Conservation (phyloP, 2,888 invertebrate genomes). For the Archips xylosteana region DNA sequence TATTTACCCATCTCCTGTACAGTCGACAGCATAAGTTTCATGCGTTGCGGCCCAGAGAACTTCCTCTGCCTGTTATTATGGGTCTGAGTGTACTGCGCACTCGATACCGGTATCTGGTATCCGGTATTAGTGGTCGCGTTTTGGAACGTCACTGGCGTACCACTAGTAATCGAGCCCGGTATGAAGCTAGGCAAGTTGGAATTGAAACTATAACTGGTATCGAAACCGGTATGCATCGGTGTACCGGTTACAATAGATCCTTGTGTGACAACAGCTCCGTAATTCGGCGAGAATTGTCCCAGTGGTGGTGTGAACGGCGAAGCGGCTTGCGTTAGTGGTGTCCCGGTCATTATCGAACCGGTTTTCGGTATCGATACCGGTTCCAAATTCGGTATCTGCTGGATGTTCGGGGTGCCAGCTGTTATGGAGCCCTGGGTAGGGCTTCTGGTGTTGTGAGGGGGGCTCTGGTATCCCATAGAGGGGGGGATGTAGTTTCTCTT, state of each 20-base stretch:
- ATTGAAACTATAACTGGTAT: conserved; percentile 22
- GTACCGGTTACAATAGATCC: conserved; percentile 44
- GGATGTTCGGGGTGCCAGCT: conserved; percentile 43
- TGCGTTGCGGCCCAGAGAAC: conserved; percentile 84
- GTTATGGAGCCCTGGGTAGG: conserved; percentile 57
- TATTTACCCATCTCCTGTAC: conserved; percentile 92
- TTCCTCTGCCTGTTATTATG: conserved; percentile 77
- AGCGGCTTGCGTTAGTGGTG: conserved; percentile 53
- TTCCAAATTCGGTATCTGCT: conserved; percentile 64
- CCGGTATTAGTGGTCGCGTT: conserved; percentile 62
- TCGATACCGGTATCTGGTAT: conserved; percentile 45
- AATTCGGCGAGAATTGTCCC: conserved; percentile 53
- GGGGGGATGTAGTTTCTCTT: conserved; percentile 92
- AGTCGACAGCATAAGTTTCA: conserved; percentile 85
- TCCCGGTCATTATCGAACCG: conserved; percentile 58
- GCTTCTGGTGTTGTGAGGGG: conserved; percentile 52
- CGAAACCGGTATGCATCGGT: conserved; percentile 38
- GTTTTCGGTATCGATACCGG: conserved; percentile 79
- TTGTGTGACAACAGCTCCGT: conserved; percentile 45
- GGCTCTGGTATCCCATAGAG: conserved; percentile 74
- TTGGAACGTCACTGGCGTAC: conserved; percentile 44
- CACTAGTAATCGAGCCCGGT: conserved; percentile 44
- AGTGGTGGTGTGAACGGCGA: conserved; percentile 56
- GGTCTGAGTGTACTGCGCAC: conserved; percentile 39
- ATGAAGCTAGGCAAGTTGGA: conserved; percentile 5